Percentiles rank a stretch among this genome's conserved stretches.
These are phyloP conservation scores for Drosophila lutescens DNA, from an alignment of 2,888 invertebrate species.

Conservation along the genomic window DNA sequence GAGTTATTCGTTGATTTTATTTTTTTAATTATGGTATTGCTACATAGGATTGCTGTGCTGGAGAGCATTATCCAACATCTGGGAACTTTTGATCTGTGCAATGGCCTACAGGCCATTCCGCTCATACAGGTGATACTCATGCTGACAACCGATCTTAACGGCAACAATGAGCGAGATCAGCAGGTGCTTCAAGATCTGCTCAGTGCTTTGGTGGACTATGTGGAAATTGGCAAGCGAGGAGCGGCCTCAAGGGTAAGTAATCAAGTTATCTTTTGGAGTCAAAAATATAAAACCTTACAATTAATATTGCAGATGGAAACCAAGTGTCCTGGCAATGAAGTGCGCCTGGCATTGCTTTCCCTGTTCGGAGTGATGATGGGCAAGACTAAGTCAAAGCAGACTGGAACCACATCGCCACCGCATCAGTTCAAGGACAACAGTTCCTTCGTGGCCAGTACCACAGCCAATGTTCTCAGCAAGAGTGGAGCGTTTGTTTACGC, in stretches of 20 bases:
- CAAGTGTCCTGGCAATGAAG: constrained; percentile 91
- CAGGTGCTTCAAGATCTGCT: constrained; percentile 91
- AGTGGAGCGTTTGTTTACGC: constrained; percentile 90
- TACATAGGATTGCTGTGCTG: constrained; percentile 86
- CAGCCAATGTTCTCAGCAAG: constrained; percentile 89
- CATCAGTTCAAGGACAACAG: constrained; percentile 86
- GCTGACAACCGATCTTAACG: constrained; percentile 95
- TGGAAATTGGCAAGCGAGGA: constrained; percentile 87
- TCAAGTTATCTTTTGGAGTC: accelerated
- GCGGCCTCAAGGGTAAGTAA: constrained; percentile 81
- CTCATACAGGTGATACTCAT: constrained; percentile 96
- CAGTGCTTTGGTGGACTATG: constrained; percentile 89
- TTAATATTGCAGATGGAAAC: constrained; percentile 74
- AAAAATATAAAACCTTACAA: too few species aligned
- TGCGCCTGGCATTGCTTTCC: constrained; percentile 94
- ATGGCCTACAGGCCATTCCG: constrained; percentile 94
- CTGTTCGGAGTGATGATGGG: constrained; percentile 89
- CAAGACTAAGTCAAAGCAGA: constrained; percentile 84
- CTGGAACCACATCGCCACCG: constrained; percentile 83
- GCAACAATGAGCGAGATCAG: constrained; percentile 92
- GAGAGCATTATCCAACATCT: constrained; percentile 91
- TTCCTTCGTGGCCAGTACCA: constrained; percentile 88
- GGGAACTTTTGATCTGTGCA: constrained; percentile 90
- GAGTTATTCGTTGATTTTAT: background rate
- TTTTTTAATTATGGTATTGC: background rate